These are phyloP conservation scores for Drosophila ananassae DNA, from an alignment of 1,140 invertebrate genomes.

Conservation along the genomic window DNA sequence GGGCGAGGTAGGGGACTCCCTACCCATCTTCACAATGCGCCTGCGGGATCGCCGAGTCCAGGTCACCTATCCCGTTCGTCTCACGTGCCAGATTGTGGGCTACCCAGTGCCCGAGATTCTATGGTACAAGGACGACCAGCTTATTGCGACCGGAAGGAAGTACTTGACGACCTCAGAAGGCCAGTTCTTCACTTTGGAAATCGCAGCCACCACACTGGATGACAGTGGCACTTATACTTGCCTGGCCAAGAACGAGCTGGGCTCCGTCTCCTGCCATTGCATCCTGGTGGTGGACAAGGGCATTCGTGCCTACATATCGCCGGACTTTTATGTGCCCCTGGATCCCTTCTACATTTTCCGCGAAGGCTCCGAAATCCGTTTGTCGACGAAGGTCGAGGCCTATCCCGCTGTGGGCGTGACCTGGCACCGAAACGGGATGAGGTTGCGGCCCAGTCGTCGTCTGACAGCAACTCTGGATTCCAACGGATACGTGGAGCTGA, in stretches of 20 bases:
- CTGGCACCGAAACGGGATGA: slow-evolving; percentile 90
- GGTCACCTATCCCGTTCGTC: slow-evolving; percentile 91
- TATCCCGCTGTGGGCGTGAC: slow-evolving; percentile 92
- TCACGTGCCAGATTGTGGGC: slow-evolving; percentile 94
- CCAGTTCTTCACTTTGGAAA: slow-evolving; percentile 93
- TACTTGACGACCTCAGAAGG: slow-evolving; percentile 71
- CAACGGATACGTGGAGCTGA: slow-evolving; percentile 91
- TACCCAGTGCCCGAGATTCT: slow-evolving; percentile 89
- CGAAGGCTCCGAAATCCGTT: slow-evolving; percentile 87
- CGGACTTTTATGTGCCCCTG: slow-evolving; percentile 89
- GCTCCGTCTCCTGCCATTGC: slow-evolving; percentile 92
- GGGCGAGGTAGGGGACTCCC: slow-evolving; percentile 73
- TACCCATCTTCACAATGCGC: slow-evolving; percentile 95
- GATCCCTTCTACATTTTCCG: slow-evolving; percentile 86
- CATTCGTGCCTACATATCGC: slow-evolving; percentile 91
- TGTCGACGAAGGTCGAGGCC: slow-evolving; percentile 90
- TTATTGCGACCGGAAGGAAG: slow-evolving; percentile 85
- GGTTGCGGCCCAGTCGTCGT: slow-evolving; percentile 90
- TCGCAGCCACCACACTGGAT: slow-evolving; percentile 89
- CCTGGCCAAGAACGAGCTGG: slow-evolving; percentile 91
- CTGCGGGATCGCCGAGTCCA: slow-evolving; percentile 92
- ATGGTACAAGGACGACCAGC: slow-evolving; percentile 91
- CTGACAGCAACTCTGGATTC: slow-evolving; percentile 90
- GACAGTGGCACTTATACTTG: slow-evolving; percentile 94
- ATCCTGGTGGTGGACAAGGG: slow-evolving; percentile 93